Conservation (phyloP, 2,797 vertebrate species). For the Rhinoraja longicauda region DNA sequence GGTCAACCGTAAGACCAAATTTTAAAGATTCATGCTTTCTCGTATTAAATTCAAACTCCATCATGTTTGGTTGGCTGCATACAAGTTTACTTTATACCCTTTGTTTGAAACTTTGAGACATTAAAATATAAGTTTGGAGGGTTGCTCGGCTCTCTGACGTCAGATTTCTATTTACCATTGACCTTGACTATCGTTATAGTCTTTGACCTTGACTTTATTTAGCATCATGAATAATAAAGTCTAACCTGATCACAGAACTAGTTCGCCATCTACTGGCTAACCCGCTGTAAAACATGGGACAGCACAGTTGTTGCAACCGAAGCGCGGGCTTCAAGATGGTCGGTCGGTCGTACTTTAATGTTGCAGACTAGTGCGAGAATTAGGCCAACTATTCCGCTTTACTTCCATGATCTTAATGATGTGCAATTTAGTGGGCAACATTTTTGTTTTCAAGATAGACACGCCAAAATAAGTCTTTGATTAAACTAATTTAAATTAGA, state of each 20-base stretch:
- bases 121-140: background rate
- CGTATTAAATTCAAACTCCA: background rate
- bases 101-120: background rate
- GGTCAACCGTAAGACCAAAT: background rate
- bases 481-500: background rate
- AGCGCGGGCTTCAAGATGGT: conserved; percentile 28
- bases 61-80: background rate
- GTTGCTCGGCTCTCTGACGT: conserved; percentile 24
- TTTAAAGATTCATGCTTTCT: background rate
- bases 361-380: background rate
- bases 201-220: conserved; percentile 48
- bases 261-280: conserved; percentile 56
- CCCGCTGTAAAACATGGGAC: conserved; percentile 40
- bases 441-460: background rate
- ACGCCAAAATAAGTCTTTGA: background rate
- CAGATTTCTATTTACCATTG: conserved; percentile 45
- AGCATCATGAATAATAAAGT: conserved; percentile 40
- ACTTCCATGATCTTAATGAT: background rate
- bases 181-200: conserved; percentile 48
- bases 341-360: background rate
- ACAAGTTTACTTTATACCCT: background rate
- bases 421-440: background rate
- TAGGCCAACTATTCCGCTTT: background rate
- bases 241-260: conserved; percentile 40
- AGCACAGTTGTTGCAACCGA: background rate